A percentile compares a stretch with the other conserved stretches of the same genome.
phyloP scores from a whole-genome alignment of 1,140 invertebrate species.

The Argopecten irradians region DNA sequence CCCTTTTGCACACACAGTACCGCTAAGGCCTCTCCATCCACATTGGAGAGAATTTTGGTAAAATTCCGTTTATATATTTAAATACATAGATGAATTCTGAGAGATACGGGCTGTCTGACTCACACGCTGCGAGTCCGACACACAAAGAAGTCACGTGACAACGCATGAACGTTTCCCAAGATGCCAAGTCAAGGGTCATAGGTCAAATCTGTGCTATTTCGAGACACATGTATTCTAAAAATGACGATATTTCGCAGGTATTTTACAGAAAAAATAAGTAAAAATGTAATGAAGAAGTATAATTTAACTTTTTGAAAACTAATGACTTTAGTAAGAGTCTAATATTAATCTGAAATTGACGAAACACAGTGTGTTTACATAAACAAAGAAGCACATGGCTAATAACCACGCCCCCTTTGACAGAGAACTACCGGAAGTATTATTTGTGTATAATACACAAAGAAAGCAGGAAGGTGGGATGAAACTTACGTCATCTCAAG shows the following conservation, averaged over 20 bases:
- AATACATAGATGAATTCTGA: slow-evolving; percentile 46
- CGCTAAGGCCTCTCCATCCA: slow-evolving; percentile 53
- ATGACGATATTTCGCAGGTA: neutral
- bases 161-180: slow-evolving; percentile 70
- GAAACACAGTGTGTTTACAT: neutral
- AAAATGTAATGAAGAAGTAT: neutral
- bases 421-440: slow-evolving; percentile 1
- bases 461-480: slow-evolving; percentile 7
- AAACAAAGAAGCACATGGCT: slow-evolving; percentile 21
- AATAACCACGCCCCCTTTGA: slow-evolving; percentile 14
- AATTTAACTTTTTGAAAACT: neutral
- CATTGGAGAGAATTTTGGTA: slow-evolving; percentile 46
- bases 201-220: slow-evolving; percentile 32
- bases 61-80: slow-evolving; percentile 36
- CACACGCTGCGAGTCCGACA: slow-evolving; percentile 74
- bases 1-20: slow-evolving; percentile 54
- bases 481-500: neutral
- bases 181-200: slow-evolving; percentile 62
- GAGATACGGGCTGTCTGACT: slow-evolving; percentile 68
- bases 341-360: neutral
- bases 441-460: slow-evolving; percentile 19
- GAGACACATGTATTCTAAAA: neutral
- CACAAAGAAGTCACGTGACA: slow-evolving; percentile 77
- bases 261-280: neutral
- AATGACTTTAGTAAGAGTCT: neutral